Conservation (phyloP, 2,888 invertebrate species). For the Nymphalis polychloros region DNA sequence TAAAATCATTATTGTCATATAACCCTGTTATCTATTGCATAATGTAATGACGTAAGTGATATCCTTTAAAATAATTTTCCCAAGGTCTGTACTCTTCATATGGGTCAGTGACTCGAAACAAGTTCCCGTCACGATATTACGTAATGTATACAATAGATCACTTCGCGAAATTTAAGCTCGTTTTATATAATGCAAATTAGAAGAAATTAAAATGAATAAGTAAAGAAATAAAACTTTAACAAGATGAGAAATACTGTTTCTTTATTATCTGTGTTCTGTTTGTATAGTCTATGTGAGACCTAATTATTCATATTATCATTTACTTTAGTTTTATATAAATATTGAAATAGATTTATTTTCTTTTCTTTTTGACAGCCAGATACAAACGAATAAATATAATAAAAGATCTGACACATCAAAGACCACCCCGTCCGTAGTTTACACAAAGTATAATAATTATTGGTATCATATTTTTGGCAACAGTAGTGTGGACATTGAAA, state of each 20-base stretch:
- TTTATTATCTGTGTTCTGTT: too few relatives aligned
- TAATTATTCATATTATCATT: too few relatives aligned
- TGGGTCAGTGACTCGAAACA: slow-evolving; percentile 37
- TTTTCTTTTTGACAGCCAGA: background rate
- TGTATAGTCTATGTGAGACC: too few relatives aligned
- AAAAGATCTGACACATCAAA: slow-evolving; percentile 6
- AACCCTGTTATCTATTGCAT: background rate
- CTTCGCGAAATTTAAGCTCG: slow-evolving; percentile 5
- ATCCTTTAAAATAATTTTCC: slow-evolving; percentile 19
- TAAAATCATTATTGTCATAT: background rate
- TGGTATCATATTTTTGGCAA: slow-evolving; percentile 9
- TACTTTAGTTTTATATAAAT: background rate
- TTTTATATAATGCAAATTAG: slow-evolving; percentile 2
- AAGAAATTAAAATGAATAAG: background rate
- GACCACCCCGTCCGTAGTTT: background rate
- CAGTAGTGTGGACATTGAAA: background rate
- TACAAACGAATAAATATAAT: background rate
- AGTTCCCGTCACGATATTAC: slow-evolving; percentile 24
- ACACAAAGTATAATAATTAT: slow-evolving; percentile 1
- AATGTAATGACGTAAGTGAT: slow-evolving; percentile 1
- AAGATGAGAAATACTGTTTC: too few relatives aligned
- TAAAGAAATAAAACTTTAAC: too few relatives aligned
- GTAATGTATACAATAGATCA: slow-evolving; percentile 23
- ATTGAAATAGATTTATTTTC: background rate
- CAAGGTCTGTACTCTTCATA: slow-evolving; percentile 31